Evolutionary conservation across 2,797 vertebrate species (phyloP), one percentile per base, ranked within the genome.

Genomic region (Lepilemur ruficaudatus): DNA sequence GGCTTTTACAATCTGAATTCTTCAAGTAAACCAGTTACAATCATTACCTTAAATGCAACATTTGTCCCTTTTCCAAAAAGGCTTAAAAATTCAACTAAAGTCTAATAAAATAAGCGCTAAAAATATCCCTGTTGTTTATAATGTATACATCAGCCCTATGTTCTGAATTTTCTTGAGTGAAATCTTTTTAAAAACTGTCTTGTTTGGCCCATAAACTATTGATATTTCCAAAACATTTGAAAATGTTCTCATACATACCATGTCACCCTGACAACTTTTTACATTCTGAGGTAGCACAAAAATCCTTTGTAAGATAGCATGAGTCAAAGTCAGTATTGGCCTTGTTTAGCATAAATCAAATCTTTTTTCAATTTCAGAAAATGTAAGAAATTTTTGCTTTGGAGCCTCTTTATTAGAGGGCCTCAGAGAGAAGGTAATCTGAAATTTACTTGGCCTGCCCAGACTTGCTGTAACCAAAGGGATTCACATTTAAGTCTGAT

Each of bases 261-360:
- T 28, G 61, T 88, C n/a, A 93, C 41, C 35, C 88, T 95, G 69
- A 75, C 23, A 82, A 87, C 25, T 30, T 63, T 93, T 95, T 89
- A 55, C 10, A 70, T 79, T 89, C 59, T 91, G 63, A 96, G 28
- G 38, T 32, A 72, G 63, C 63, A 92, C 22, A 50, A 78, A 95
- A 78, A 59, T 61, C 55, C 69, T 96, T 78, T 70, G 7, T 93
- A 94, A 96, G 61, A 84, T 3, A 61, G 76, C 8, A n/a, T 85
- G 52, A 89, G 22, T 73, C 41, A 78, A 89, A 91, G 23, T 67
- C 95, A 57, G 4, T 84, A 85, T 82, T 72, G 41, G 28, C 69
- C 38, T 96, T 93, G 30, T 80, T 97, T 95, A 95, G 41, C 38
- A 78, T 90, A 93, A 96, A 70, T 38, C n/a, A n/a, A 18, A 81